These are phyloP conservation scores for Lepisosteus oculatus DNA, from an alignment of 2,113 vertebrate genomes.

Conservation along the genomic window DNA sequence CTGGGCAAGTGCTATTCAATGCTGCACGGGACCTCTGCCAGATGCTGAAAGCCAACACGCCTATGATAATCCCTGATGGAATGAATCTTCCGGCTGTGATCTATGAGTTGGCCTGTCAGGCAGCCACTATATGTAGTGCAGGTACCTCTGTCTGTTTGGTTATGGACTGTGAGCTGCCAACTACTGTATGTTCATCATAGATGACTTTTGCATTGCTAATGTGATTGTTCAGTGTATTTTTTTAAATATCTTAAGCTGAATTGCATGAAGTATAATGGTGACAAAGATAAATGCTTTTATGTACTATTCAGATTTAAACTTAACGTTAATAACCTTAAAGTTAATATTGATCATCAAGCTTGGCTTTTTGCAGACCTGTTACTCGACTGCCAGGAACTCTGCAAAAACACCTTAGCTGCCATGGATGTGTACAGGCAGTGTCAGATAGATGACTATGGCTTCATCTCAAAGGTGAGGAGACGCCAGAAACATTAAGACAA, in stretches of 20 bases:
- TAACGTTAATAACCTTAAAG: no score
- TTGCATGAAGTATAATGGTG: no score
- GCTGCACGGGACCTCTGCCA: slow-evolving; percentile 80
- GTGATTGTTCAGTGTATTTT: neutral
- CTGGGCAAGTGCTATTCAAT: slow-evolving; percentile 76
- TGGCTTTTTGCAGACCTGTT: slow-evolving; percentile 73
- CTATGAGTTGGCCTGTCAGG: slow-evolving; percentile 79
- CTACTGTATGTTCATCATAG: no score
- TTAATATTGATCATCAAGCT: neutral
- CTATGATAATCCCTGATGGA: slow-evolving; percentile 67
- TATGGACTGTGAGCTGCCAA: no score
- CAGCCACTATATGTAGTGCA: slow-evolving; percentile 78
- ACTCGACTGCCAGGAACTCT: slow-evolving; percentile 85
- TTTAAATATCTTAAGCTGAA: no score
- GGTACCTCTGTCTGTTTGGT: slow-evolving; percentile 56
- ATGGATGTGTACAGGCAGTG: slow-evolving; percentile 88
- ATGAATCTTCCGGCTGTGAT: slow-evolving; percentile 77
- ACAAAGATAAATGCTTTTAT: no score
- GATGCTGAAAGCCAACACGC: slow-evolving; percentile 78
- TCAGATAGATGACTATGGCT: slow-evolving; percentile 84
- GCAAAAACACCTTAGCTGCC: slow-evolving; percentile 81
- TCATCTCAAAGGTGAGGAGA: slow-evolving; percentile 74
- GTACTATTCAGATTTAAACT: no score
- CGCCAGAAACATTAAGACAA: no score
- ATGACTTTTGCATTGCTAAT: no score